phyloP scores from a whole-genome alignment of 2,888 invertebrate species.

The Meiosimyza decipiens region DNA sequence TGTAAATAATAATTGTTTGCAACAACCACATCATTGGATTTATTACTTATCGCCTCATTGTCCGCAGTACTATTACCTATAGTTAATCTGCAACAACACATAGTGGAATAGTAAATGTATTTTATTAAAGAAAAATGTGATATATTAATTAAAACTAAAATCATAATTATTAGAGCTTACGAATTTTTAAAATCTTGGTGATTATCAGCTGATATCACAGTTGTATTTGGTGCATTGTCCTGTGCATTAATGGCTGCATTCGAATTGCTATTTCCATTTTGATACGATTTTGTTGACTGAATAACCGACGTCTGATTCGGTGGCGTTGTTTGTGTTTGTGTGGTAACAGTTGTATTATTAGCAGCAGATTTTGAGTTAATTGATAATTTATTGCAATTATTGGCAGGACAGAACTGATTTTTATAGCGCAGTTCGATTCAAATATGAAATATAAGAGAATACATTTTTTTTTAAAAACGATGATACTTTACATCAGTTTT shows the following conservation, averaged over 20 bases:
- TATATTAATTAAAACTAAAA: constrained; percentile 7
- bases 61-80: constrained; percentile 47
- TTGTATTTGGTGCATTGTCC: constrained; percentile 41
- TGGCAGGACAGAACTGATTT: constrained; percentile 51
- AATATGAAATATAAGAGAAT: constrained; percentile 10
- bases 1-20: constrained; percentile 50
- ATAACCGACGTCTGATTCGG: constrained; percentile 83
- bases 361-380: constrained; percentile 23
- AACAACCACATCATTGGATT: constrained; percentile 46
- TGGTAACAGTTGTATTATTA: constrained; percentile 25
- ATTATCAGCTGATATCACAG: constrained; percentile 50
- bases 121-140: too few species aligned
- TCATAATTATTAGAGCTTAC: constrained; percentile 39
- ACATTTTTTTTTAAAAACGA: constrained; percentile 36
- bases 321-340: constrained; percentile 52
- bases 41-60: constrained; percentile 43
- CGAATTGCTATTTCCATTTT: constrained; percentile 55
- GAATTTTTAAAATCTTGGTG: constrained; percentile 52
- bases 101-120: too few species aligned
- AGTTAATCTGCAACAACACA: constrained; percentile 46
- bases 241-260: constrained; percentile 41
- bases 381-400: constrained; percentile 36
- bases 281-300: constrained; percentile 76
- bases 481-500: too few species aligned
- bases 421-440: constrained; percentile 5